phyloP scores from a whole-genome alignment of 2,888 invertebrate genomes.

The Sphecodes monilicornis region DNA sequence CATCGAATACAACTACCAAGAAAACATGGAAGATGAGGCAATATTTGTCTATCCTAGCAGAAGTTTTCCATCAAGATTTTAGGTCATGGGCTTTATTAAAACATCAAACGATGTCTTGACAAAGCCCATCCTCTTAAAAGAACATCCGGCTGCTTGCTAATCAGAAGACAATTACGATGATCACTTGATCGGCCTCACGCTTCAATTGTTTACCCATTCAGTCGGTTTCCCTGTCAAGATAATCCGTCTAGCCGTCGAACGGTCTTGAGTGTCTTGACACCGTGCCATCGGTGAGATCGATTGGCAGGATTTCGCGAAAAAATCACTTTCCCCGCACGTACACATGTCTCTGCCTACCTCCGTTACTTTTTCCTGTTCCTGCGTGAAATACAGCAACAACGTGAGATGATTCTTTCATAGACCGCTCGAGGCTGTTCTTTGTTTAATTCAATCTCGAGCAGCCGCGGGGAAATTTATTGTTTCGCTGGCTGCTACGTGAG shows the following conservation, averaged over 20 bases:
- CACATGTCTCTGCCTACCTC: conserved; percentile 10
- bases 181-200: background rate
- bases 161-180: background rate
- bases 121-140: background rate
- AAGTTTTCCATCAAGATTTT: background rate
- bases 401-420: conserved; percentile 51
- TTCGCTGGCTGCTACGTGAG: background rate
- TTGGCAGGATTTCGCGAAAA: conserved; percentile 60
- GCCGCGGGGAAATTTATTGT: background rate
- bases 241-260: conserved; percentile 12
- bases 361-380: conserved; percentile 51
- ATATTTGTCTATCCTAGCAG: background rate
- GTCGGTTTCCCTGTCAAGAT: conserved; percentile 26
- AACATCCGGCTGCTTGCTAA: background rate
- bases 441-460: conserved; percentile 11
- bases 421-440: background rate
- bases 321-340: conserved; percentile 53
- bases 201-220: conserved; percentile 33
- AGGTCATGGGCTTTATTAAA: background rate
- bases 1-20: background rate
- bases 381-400: conserved; percentile 53
- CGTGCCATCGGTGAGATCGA: conserved; percentile 54
- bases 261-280: conserved; percentile 49
- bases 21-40: background rate
- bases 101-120: background rate